phyloP scores from a whole-genome alignment of 2,797 vertebrate species.

The Scolopax rusticola region DNA sequence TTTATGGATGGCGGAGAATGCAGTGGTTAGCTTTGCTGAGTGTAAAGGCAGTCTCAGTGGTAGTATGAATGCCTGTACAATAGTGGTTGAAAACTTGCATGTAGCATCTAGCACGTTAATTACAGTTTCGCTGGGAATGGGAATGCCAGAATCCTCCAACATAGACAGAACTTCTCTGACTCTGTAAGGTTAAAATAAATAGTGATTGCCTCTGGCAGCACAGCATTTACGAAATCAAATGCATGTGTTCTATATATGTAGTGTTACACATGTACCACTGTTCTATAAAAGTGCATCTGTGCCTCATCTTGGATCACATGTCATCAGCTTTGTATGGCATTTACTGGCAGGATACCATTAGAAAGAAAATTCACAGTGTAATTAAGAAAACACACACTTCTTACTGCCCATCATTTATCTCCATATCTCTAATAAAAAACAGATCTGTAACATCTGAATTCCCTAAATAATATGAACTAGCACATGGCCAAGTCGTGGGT shows the following conservation, averaged over 20 bases:
- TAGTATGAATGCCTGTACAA: background rate
- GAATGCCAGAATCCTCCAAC: background rate
- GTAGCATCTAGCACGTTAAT: slow-evolving; percentile 21
- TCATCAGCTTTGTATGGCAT: slow-evolving; percentile 33
- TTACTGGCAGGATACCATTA: slow-evolving; percentile 26
- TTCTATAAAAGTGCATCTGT: slow-evolving; percentile 48
- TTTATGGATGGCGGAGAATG: background rate
- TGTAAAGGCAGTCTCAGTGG: background rate
- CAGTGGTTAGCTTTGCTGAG: background rate
- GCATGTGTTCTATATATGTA: slow-evolving; percentile 35
- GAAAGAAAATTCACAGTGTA: slow-evolving; percentile 5
- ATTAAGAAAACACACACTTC: slow-evolving; percentile 44
- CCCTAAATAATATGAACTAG: background rate
- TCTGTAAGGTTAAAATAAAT: slow-evolving; percentile 5
- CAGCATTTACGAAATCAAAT: background rate
- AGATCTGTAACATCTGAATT: background rate
- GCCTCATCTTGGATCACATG: slow-evolving; percentile 40
- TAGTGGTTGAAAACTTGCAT: background rate
- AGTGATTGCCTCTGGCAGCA: slow-evolving; percentile 28
- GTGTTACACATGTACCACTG: slow-evolving; percentile 4
- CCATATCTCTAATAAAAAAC: background rate
- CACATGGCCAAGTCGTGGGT: background rate
- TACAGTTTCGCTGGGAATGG: background rate
- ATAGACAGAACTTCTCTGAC: background rate
- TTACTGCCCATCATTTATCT: slow-evolving; percentile 4